Percentiles rank a stretch among this genome's conserved stretches.
Conservation (phyloP, 1,140 invertebrate genomes). For the Ips nitidus region DNA sequence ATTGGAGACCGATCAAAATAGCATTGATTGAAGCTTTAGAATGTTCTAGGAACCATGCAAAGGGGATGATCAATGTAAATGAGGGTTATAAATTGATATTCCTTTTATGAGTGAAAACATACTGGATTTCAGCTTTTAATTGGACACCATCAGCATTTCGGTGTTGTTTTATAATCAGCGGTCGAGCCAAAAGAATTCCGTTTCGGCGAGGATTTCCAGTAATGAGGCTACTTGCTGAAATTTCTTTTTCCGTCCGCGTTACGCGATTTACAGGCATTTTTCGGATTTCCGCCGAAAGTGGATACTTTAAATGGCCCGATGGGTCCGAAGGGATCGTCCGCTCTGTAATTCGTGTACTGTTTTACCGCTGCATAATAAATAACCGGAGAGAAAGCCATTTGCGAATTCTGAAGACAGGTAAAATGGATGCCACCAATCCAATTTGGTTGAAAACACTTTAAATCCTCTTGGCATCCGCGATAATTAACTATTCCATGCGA, state of each 20-base stretch:
- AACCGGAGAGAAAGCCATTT: background rate
- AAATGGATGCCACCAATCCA: background rate
- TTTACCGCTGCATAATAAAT: background rate
- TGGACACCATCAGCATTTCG: slow-evolving; percentile 14
- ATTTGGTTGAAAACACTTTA: no score
- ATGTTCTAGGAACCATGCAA: no score
- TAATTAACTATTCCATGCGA: no score
- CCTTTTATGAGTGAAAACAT: no score
- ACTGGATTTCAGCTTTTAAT: slow-evolving; percentile 5
- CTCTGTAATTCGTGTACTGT: background rate
- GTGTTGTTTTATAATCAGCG: slow-evolving; percentile 28
- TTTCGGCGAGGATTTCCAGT: slow-evolving; percentile 24
- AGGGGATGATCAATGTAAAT: no score
- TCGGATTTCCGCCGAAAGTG: slow-evolving; percentile 19
- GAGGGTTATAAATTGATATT: no score
- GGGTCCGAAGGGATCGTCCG: background rate
- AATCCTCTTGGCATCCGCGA: no score
- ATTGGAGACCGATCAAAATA: no score
- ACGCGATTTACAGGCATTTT: slow-evolving; percentile 31
- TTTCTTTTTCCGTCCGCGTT: slow-evolving; percentile 20
- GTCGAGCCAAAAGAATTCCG: slow-evolving; percentile 27
- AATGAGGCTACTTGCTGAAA: slow-evolving; percentile 27
- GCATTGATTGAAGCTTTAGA: no score
- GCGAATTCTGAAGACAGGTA: slow-evolving; percentile 2
- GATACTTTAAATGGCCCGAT: slow-evolving; percentile 14